Evolutionary conservation across 2,888 invertebrate genomes (phyloP).

Genomic region (Corbicula japonica): DNA sequence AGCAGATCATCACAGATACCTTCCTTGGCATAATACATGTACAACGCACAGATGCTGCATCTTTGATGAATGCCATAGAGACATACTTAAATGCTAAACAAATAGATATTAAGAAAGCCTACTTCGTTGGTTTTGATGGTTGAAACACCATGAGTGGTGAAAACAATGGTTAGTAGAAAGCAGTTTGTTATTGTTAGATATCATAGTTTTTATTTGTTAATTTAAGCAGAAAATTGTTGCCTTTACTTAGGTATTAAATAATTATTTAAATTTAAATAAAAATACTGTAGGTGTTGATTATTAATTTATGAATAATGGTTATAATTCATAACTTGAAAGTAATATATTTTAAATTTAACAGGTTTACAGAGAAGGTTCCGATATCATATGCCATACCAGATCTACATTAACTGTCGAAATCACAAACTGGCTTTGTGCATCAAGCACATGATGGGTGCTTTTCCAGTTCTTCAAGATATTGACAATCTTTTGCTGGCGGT

Average conservation of each 20-base stretch:
- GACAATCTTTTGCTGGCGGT: slow-evolving; percentile 19
- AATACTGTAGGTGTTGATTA: background rate
- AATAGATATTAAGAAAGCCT: slow-evolving; percentile 38
- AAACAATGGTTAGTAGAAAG: slow-evolving; percentile 24
- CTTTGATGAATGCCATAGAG: slow-evolving; percentile 34
- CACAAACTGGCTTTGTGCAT: slow-evolving; percentile 31
- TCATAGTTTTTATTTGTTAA: background rate
- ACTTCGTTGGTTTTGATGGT: slow-evolving; percentile 50
- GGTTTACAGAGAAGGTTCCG: slow-evolving; percentile 44
- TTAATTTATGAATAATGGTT: background rate
- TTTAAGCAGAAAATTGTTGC: background rate
- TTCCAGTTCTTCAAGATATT: slow-evolving; percentile 14
- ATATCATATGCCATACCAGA: slow-evolving; percentile 21
- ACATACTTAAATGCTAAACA: slow-evolving; percentile 32
- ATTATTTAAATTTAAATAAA: background rate
- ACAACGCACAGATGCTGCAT: slow-evolving; percentile 36
- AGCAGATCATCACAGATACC: slow-evolving; percentile 12
- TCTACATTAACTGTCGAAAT: slow-evolving; percentile 35
- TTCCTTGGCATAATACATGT: slow-evolving; percentile 42
- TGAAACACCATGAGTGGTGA: slow-evolving; percentile 54
- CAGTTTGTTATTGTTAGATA: background rate
- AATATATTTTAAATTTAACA: background rate
- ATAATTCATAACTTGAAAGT: background rate
- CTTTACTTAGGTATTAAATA: background rate
- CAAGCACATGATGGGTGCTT: slow-evolving; percentile 19